Evolutionary conservation across 1,140 invertebrate genomes (phyloP), one percentile per base, ranked within the genome.

Genomic region (Temnothorax longispinosus): DNA sequence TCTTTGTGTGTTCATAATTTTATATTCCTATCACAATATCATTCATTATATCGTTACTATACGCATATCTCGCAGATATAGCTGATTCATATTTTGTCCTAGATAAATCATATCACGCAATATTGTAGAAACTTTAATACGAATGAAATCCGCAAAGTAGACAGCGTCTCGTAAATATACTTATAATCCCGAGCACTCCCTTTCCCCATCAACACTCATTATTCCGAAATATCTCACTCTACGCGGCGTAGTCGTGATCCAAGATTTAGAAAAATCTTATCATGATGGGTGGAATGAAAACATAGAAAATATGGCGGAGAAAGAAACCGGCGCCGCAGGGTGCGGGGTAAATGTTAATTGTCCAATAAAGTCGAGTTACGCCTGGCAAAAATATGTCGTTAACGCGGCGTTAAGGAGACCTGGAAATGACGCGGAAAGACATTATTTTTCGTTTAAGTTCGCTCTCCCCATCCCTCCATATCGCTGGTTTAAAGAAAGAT

Each of bases 141-240:
- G 85, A 87, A 76, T 65, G 69, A 87, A 71, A 88, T 74, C 38
- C 65, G 86, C 85, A 85, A 87, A 88, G 88, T 82, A 90, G 91
- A 90, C 85, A 87, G 90, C 32, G 89, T 86, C 92, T 93, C 93
- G 90, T 94, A 95, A 95, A 95, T 95, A 95, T 92, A 94, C 92
- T 95, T 18, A 21, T 95, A 94, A 95, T 95, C 93, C 11, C 93
- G 94, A 91, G 92, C 94, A 93, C 94, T 92, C 93, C 94, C 27
- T 50, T 18, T 52, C 7, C 41, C 4, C 94, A 94, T 94, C 91
- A 92, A 91, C 92, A 92, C 93, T 95, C 94, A 95, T 95, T 95
- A 95, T 95, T 94, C 93, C 93, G 91, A 94, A 95, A 95, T 95
- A 95, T 95, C 93, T 95, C 93, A 93, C 93, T 94, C 91, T 88